Percentiles rank a stretch among this genome's conserved stretches.
Conservation (phyloP, 2,888 invertebrate genomes). For the Microdon myrmicae region DNA sequence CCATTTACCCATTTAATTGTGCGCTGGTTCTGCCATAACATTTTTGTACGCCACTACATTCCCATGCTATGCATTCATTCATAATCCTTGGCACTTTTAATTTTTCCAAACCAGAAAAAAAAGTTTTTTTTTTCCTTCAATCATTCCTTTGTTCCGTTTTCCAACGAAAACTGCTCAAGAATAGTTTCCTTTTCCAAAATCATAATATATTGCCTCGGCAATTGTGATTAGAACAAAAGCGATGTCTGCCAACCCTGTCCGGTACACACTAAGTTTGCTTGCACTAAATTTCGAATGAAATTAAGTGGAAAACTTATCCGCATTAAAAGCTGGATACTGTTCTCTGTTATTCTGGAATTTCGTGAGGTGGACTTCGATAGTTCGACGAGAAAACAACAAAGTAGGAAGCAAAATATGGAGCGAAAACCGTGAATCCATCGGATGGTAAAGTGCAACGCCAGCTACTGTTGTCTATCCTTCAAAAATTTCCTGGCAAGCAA, state of each 20-base stretch:
- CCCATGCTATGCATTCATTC: too few relatives aligned
- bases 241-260: background rate
- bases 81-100: too few relatives aligned
- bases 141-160: slow-evolving; percentile 22
- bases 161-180: slow-evolving; percentile 1
- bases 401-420: background rate
- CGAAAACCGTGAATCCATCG: too few relatives aligned
- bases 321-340: slow-evolving; percentile 41
- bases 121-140: too few relatives aligned
- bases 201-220: slow-evolving; percentile 31
- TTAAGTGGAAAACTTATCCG: slow-evolving; percentile 50
- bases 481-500: too few relatives aligned
- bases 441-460: too few relatives aligned
- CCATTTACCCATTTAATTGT: too few relatives aligned
- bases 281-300: slow-evolving; percentile 43
- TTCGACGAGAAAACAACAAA: slow-evolving; percentile 18
- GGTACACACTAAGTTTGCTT: slow-evolving; percentile 20
- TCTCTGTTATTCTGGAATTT: slow-evolving; percentile 28
- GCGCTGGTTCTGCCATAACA: too few relatives aligned
- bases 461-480: too few relatives aligned
- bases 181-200: slow-evolving; percentile 18
- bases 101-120: too few relatives aligned
- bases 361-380: slow-evolving; percentile 43
- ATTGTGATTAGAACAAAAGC: slow-evolving; percentile 27
- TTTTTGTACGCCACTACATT: too few relatives aligned